These are phyloP conservation scores for Tragulus kanchil DNA, from an alignment of 2,113 vertebrate genomes.

Conservation along the genomic window DNA sequence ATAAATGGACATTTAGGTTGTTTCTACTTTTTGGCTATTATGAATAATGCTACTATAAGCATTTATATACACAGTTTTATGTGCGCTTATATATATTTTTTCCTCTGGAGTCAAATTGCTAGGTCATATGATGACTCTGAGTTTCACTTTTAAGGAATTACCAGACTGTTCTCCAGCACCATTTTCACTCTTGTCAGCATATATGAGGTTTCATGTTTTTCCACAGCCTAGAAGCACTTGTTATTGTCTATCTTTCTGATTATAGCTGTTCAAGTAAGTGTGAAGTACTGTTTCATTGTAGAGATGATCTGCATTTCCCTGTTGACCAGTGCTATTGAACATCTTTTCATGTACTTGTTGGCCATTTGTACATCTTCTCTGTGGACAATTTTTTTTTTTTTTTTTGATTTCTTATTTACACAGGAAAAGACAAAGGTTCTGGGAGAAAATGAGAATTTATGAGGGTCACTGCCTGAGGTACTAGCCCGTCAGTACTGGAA, in stretches of 20 bases:
- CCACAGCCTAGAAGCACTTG: neutral
- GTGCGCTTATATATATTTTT: neutral
- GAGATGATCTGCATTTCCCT: conserved; percentile 39
- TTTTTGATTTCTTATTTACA: neutral
- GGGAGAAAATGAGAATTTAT: neutral
- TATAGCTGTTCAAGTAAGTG: neutral
- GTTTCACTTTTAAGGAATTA: conserved; percentile 17
- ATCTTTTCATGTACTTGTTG: neutral
- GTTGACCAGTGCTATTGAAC: neutral
- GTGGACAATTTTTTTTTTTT: neutral
- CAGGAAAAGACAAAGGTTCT: neutral
- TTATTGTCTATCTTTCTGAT: conserved; percentile 10
- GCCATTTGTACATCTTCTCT: neutral
- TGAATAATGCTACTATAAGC: neutral
- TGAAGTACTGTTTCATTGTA: neutral
- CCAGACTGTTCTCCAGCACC: neutral
- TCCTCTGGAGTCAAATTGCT: neutral
- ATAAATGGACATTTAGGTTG: neutral
- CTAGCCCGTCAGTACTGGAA: neutral
- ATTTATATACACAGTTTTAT: neutral
- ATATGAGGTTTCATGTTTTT: neutral
- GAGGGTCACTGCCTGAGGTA: neutral
- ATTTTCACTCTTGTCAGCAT: neutral
- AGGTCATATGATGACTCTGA: neutral
- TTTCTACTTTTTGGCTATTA: neutral